Evolutionary conservation across 2,888 invertebrate genomes (phyloP).

Genomic region (Nyleta sp.): DNA sequence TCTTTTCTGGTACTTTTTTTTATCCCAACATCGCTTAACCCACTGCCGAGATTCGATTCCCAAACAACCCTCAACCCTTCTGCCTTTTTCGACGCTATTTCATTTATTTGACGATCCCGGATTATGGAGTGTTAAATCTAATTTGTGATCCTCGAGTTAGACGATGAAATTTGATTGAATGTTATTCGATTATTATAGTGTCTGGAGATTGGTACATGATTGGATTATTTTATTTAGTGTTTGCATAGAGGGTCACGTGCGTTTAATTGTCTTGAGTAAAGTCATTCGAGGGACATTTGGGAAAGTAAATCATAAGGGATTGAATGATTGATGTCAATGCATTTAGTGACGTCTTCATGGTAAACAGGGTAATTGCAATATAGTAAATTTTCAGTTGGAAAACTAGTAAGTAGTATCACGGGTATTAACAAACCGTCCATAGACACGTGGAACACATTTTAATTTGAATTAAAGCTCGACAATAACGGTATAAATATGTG

Average conservation of each 20-base stretch:
- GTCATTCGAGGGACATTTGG: not conserved
- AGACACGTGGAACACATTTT: too few species aligned
- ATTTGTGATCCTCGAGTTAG: constrained; percentile 33
- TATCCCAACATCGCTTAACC: constrained; percentile 57
- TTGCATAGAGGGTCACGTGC: constrained; percentile 31
- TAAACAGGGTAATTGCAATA: too few species aligned
- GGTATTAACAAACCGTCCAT: too few species aligned
- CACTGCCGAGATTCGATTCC: constrained; percentile 51
- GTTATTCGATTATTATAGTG: constrained; percentile 15
- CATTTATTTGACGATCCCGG: constrained; percentile 46
- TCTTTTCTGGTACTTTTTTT: constrained; percentile 61
- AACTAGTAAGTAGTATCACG: too few species aligned
- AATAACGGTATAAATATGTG: too few species aligned
- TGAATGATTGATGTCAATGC: too few species aligned
- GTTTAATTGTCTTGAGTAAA: constrained; percentile 10
- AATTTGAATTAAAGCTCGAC: too few species aligned
- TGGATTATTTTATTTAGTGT: constrained; percentile 19
- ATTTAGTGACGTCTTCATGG: too few species aligned
- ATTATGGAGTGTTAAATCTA: constrained; percentile 54
- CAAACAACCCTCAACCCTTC: constrained; percentile 52
- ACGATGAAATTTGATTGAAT: constrained; percentile 23
- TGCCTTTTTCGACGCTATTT: constrained; percentile 38
- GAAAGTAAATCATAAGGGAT: too few species aligned
- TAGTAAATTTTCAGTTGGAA: too few species aligned
- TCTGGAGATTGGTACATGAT: not conserved